These are phyloP conservation scores for Lissocephala sabroskyi DNA, from an alignment of 2,888 invertebrate species.

Conservation along the genomic window DNA sequence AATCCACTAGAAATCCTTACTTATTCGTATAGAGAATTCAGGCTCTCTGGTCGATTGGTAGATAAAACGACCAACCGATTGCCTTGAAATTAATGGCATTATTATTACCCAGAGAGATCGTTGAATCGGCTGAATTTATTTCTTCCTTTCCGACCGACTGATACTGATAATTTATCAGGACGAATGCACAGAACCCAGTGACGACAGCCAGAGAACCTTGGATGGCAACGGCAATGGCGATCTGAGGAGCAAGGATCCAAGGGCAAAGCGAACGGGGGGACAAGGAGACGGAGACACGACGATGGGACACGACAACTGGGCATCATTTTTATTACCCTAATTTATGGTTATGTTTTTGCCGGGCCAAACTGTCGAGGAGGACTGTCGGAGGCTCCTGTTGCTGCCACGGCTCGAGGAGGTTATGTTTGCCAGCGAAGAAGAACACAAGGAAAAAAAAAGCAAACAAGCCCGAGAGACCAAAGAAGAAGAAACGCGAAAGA, in stretches of 20 bases:
- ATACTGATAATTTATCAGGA: constrained; percentile 3
- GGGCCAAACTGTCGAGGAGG: no score
- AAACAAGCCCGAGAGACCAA: no score
- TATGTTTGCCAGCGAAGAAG: background rate
- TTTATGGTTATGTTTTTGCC: constrained; percentile 52
- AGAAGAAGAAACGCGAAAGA: background rate
- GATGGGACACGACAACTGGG: constrained; percentile 55
- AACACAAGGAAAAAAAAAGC: no score
- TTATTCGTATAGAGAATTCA: no score
- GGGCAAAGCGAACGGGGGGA: no score
- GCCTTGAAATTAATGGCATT: constrained; percentile 48
- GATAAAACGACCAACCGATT: constrained; percentile 7
- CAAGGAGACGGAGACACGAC: background rate
- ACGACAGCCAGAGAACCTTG: no score
- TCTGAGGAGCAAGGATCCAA: no score
- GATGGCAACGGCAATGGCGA: no score
- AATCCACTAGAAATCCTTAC: no score
- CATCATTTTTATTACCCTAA: constrained; percentile 62
- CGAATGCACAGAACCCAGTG: background rate
- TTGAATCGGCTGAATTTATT: constrained; percentile 50
- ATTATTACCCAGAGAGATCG: constrained; percentile 41
- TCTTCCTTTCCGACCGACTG: constrained; percentile 27
- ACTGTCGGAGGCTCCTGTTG: no score
- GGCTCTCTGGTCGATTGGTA: no score
- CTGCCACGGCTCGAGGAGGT: constrained; percentile 5